phyloP scores from a whole-genome alignment of 2,797 vertebrate species.

The Anabacerthia variegaticeps region DNA sequence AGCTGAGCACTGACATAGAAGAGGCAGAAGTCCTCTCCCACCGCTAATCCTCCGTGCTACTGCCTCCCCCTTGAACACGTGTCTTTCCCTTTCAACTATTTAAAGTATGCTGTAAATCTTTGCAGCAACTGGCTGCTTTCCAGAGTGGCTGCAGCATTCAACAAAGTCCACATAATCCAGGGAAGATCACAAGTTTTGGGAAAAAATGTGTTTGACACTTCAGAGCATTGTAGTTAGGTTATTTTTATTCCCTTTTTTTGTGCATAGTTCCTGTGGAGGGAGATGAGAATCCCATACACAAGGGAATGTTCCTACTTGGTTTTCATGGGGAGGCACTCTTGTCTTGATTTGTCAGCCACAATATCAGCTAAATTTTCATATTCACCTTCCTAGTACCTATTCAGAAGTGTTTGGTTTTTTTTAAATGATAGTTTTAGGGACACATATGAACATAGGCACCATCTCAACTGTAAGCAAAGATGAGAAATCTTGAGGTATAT shows the following conservation, averaged over 20 bases:
- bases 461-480: not conserved
- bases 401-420: not conserved
- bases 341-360: not conserved
- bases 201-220: not conserved
- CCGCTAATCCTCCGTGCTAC: rapidly evolving
- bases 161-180: not conserved
- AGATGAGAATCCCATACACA: not conserved
- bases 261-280: not conserved
- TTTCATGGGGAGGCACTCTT: not conserved
- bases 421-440: not conserved
- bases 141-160: not conserved
- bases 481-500: not conserved
- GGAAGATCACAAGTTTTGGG: not conserved
- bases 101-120: not conserved
- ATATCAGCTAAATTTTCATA: not conserved
- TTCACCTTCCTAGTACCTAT: not conserved
- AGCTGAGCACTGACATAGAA: not conserved
- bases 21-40: not conserved
- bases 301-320: not conserved
- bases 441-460: not conserved
- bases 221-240: not conserved
- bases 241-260: not conserved
- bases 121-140: not conserved
- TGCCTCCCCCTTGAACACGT: not conserved
- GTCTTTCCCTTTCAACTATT: not conserved